Evolutionary conservation across 2,113 vertebrate genomes (phyloP).

Genomic region (Pionites leucogaster): DNA sequence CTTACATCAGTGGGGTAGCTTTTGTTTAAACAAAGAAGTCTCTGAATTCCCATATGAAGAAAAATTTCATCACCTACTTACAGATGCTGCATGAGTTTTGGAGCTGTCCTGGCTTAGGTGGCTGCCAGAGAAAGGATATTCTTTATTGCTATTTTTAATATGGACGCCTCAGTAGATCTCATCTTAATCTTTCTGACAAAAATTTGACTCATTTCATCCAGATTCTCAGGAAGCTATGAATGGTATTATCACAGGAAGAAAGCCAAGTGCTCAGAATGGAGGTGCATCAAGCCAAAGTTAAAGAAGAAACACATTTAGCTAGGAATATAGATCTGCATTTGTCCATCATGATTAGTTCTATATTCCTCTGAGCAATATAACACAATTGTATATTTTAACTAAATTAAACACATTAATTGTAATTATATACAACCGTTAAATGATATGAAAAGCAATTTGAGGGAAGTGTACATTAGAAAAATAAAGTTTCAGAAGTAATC

Average conservation of each 20-base stretch:
- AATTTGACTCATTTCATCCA: not conserved
- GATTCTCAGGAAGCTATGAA: not conserved
- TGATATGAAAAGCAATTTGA: not conserved
- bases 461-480: conserved; percentile 7
- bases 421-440: not conserved
- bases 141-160: not conserved
- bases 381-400: not conserved
- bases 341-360: not conserved
- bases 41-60: not conserved
- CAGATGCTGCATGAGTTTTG: not conserved
- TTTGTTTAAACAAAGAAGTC: not conserved
- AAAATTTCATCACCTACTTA: not conserved
- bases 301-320: not conserved
- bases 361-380: not conserved
- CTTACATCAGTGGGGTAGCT: not conserved
- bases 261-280: not conserved
- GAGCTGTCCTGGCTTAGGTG: not conserved
- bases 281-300: not conserved
- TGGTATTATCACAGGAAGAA: not conserved
- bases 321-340: not conserved
- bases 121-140: not conserved
- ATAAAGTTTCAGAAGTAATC: not conserved
- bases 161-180: not conserved
- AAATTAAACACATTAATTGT: not conserved
- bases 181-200: not conserved